Conservation (phyloP, 2,113 vertebrate genomes). For the Chloebia gouldiae region DNA sequence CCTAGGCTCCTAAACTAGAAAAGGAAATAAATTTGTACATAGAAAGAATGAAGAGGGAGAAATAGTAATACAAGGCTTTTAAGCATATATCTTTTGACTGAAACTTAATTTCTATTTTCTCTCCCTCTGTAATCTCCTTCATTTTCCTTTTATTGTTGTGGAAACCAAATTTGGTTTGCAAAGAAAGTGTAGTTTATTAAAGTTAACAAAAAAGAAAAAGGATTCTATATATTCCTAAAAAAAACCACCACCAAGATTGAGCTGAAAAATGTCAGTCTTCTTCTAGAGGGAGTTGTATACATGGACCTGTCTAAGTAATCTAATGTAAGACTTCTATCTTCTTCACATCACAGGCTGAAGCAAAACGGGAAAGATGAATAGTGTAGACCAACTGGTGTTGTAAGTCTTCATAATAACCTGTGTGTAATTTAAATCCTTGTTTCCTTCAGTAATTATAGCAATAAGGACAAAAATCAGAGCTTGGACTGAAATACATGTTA, state of each 20-base stretch:
- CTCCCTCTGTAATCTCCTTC: neutral
- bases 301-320: neutral
- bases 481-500: neutral
- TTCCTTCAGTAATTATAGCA: slow-evolving; percentile 14
- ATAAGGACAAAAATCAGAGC: neutral
- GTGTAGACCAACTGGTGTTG: neutral
- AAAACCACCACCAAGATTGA: neutral
- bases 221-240: neutral
- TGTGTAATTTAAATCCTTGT: slow-evolving; percentile 16
- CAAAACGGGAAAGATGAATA: neutral
- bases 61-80: neutral
- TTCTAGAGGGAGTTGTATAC: neutral
- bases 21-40: neutral
- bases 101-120: neutral
- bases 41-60: neutral
- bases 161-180: neutral
- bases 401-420: neutral
- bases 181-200: neutral
- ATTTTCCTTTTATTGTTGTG: neutral
- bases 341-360: neutral
- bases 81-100: neutral
- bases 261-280: neutral
- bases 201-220: neutral
- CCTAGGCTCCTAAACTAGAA: neutral
- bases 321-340: neutral